Evolutionary conservation across 2,888 invertebrate species (phyloP), one percentile per base, ranked within the genome.

Genomic region (Apodemia hepburni): DNA sequence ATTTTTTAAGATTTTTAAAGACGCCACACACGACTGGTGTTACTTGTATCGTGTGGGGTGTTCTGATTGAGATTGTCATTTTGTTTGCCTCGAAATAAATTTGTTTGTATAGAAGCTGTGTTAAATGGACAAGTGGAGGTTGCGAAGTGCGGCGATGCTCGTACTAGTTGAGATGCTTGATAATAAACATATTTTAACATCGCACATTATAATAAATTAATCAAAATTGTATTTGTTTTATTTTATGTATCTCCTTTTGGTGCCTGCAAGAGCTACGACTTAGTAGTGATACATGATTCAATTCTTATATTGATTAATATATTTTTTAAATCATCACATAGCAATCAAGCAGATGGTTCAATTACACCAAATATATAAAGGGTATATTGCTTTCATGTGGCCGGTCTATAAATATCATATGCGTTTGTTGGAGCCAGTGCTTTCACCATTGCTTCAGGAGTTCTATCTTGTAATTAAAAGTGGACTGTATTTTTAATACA

Each of bases 161-260:
- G 76, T 79, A 77, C 79, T 82, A 79, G 82, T 82, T 84, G 78
- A 85, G 83, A 85, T 87, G 89, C 90, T 91, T 89, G 84, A 84
- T 90, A 79, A 80, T 82, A 87, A 88, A 88, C 82, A 84, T 89
- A 88, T 89, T 90, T 89, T 91, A 91, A 91, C 91, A 91, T 90
- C 90, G 90, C 91, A 91, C 91, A 89, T 89, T 85, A 88, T 85
- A 90, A 89, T 90, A 91, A 91, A 91, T 91, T 90, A 91, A 91
- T 91, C 89, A 80, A 89, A 90, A 87, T 87, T 86, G 68, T 60
- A 62, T 49, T 68, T 72, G 74, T 79, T 81, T 74, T 68, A 71
- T 74, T 73, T 67, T 17, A 35, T 42, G 15, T n/a, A 38, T 15
- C 5, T 15, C 6, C 15, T 42, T 42, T n/a, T 42, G 42, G 15